Conservation (phyloP, 2,888 invertebrate species). For the Orthosia incerta region DNA sequence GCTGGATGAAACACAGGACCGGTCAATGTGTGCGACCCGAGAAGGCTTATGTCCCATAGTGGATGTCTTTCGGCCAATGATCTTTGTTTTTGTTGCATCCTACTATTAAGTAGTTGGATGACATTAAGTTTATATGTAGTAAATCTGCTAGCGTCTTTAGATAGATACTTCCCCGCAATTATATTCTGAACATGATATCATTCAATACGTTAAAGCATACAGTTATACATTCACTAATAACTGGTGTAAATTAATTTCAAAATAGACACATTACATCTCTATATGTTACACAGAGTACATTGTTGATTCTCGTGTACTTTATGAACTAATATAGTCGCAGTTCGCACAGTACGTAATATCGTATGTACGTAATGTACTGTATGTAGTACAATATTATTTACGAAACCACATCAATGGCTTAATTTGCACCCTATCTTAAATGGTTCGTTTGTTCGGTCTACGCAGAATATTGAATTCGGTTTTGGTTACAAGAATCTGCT, state of each 20-base stretch:
- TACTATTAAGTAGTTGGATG: background rate
- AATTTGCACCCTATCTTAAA: slow-evolving; percentile 36
- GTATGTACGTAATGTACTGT: slow-evolving; percentile 21
- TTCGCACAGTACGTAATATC: slow-evolving; percentile 17
- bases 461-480: slow-evolving; percentile 2
- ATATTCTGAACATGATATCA: background rate
- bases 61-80: too few species aligned
- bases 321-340: slow-evolving; percentile 48
- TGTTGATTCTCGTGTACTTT: slow-evolving; percentile 47
- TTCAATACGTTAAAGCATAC: background rate
- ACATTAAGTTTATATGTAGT: background rate
- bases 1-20: too few species aligned
- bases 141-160: too few species aligned
- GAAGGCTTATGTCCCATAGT: too few species aligned
- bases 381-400: slow-evolving; percentile 38
- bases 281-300: background rate
- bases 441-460: slow-evolving; percentile 21
- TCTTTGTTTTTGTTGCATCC: background rate
- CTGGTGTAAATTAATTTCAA: slow-evolving; percentile 28
- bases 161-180: background rate
- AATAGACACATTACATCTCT: slow-evolving; percentile 15
- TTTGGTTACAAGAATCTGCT: slow-evolving; percentile 4
- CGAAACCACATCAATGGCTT: slow-evolving; percentile 54
- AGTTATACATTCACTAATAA: background rate
- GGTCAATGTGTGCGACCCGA: too few species aligned